These are phyloP conservation scores for Oreochromis tanganicae DNA, from an alignment of 2,113 vertebrate species.

Conservation along the genomic window DNA sequence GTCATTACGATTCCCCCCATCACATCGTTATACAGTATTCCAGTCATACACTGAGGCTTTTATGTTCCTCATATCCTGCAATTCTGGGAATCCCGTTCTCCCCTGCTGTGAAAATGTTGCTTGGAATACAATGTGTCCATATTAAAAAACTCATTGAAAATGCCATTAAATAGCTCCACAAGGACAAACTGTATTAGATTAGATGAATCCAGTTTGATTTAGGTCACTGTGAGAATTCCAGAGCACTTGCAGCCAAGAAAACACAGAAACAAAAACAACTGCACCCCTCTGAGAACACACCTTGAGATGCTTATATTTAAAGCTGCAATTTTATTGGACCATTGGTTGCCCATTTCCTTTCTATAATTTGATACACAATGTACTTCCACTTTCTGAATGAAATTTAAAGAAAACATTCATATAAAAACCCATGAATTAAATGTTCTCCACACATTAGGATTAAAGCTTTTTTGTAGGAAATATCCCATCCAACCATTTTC, in stretches of 20 bases:
- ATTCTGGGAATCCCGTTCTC: background rate
- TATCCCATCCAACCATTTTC: background rate
- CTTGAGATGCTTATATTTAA: background rate
- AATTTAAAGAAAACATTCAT: background rate
- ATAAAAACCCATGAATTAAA: background rate
- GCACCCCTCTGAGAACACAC: background rate
- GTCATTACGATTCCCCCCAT: background rate
- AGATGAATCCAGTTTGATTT: background rate
- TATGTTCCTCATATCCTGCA: background rate
- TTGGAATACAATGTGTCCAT: background rate
- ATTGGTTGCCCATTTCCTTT: background rate
- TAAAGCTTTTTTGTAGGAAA: background rate
- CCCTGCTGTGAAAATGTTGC: background rate
- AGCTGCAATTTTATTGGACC: background rate
- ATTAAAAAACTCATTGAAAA: background rate
- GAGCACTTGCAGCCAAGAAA: background rate
- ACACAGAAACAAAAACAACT: background rate
- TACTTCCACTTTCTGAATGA: background rate
- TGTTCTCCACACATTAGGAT: background rate
- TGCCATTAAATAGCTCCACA: background rate
- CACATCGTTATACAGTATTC: constrained; percentile 1
- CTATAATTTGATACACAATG: background rate
- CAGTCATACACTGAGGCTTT: background rate
- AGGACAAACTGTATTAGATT: background rate
- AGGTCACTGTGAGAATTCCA: background rate